Base-by-base conservation (phyloP, 2,888 invertebrate genomes). In the Timandra comae region DNA sequence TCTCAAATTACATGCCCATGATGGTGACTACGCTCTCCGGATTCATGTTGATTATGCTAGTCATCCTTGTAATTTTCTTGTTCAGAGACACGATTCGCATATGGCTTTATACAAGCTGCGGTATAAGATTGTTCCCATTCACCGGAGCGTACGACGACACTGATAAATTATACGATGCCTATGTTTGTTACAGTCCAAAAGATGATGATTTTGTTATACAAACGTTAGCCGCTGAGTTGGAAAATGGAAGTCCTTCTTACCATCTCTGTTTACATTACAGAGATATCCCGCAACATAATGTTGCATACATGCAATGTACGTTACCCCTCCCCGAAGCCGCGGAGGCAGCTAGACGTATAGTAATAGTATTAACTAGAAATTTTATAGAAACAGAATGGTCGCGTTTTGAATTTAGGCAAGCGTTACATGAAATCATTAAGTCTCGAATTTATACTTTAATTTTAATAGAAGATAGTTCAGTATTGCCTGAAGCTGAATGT, bases 351-450 rank as follows among this genome's bases (percentile, higher is more conserved):
- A 90, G 93, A 34, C 90, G 96, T 43, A 93, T 97, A 46, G 90
- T 98, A 46, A 86, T 97, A 51, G 91, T 97, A 28, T 82, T 98
- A 29, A 95, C 97, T 5, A 89, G 94, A 50, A 93, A 95, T 74
- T 95, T 97, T 68, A 86, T 97, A 49, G 92, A 94, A 74, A 96
- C 96, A 23, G 97, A 97, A 74, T 98, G 97, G 97, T 93, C 94
- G 49, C 91, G 95, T 41, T 92, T 92, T 62, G 97, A 97, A 67
- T 93, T 97, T 71, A 91, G 95, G 29, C 93, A 94, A 58, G 94
- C 96, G 7, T 88, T 97, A 47, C 96, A 95, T 71, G 95, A 96
- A 67, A 92, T 95, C 8, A 81, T 96, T 39, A 92, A 95, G 56
- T 92, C 93, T 8, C 87, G 94, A 49, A 91, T 93, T 53, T 93